Conservation (phyloP, 2,888 invertebrate species). For the Acheta domesticus region DNA sequence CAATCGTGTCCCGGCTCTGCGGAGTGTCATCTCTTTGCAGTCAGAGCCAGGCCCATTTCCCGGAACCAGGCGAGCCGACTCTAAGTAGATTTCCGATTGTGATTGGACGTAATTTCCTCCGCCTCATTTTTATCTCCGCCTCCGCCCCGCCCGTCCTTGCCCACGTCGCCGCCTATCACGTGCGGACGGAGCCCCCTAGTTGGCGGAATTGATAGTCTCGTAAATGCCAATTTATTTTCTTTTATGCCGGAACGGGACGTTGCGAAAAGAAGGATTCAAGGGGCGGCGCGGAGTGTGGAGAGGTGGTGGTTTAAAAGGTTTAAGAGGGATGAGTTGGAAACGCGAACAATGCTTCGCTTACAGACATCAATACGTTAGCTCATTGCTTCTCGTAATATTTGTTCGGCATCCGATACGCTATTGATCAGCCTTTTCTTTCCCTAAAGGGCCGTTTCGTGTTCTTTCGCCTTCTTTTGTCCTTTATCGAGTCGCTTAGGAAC, state of each 20-base stretch:
- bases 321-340: background rate
- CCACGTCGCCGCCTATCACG: background rate
- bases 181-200: background rate
- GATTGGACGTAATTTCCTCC: background rate
- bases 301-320: background rate
- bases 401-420: background rate
- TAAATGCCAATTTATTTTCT: slow-evolving; percentile 18
- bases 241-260: background rate
- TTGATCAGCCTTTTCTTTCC: background rate
- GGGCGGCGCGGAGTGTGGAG: background rate
- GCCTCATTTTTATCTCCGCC: no score
- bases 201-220: background rate
- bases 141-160: no score
- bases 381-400: background rate
- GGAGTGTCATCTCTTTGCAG: no score
- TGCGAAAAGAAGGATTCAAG: no score
- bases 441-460: background rate
- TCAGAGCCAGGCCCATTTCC: no score
- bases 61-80: background rate
- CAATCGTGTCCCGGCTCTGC: no score
- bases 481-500: background rate
- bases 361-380: background rate
- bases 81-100: slow-evolving; percentile 2
- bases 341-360: background rate
- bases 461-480: background rate